These are phyloP conservation scores for Saccostrea echinata DNA, from an alignment of 1,140 invertebrate genomes.

Conservation along the genomic window DNA sequence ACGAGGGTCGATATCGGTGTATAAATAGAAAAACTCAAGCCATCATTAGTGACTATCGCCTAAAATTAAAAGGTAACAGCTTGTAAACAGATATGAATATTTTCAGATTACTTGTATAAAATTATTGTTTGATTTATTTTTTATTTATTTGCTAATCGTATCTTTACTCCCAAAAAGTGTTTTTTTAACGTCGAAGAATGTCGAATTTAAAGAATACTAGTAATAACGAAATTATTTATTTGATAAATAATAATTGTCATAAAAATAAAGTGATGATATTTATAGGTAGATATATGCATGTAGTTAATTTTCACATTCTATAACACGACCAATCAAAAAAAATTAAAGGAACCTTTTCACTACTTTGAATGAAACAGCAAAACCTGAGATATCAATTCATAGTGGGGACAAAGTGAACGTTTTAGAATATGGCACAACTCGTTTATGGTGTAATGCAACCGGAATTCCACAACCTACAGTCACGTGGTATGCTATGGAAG, in stretches of 20 bases:
- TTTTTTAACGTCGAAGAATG: too few relatives aligned
- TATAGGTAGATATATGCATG: too few relatives aligned
- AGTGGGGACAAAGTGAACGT: neutral
- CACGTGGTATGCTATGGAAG: slow-evolving; percentile 41
- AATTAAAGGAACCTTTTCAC: neutral
- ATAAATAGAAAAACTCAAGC: neutral
- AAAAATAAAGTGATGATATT: too few relatives aligned
- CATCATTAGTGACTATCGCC: neutral
- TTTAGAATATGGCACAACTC: neutral
- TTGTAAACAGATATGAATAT: neutral
- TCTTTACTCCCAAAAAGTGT: too few relatives aligned
- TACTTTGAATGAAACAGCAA: neutral
- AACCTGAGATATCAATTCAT: neutral
- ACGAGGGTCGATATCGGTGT: neutral
- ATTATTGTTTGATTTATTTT: neutral
- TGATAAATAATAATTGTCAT: too few relatives aligned
- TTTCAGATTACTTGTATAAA: neutral
- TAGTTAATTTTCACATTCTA: too few relatives aligned
- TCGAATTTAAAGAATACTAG: too few relatives aligned
- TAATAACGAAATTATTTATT: too few relatives aligned
- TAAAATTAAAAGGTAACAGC: neutral
- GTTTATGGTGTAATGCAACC: slow-evolving; percentile 39
- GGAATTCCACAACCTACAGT: slow-evolving; percentile 41
- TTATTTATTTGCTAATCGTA: neutral
- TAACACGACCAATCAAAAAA: neutral